Conservation (phyloP, 2,113 vertebrate genomes). For the Ophiodon elongatus region DNA sequence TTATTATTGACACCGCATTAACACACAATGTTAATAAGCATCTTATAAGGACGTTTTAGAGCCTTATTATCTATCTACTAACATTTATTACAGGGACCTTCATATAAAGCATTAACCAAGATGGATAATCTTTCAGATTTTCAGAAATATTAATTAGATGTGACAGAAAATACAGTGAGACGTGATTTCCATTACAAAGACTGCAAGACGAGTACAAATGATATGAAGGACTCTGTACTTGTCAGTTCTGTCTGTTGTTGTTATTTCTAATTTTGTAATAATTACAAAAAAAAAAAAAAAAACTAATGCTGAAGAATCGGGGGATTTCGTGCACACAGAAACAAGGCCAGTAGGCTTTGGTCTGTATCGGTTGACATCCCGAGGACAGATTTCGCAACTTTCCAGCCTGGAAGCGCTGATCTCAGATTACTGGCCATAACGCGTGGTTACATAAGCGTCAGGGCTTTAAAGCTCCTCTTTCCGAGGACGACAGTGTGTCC, state of each 20-base stretch:
- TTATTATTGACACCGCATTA: no score
- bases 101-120: background rate
- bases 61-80: background rate
- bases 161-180: background rate
- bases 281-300: background rate
- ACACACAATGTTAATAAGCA: no score
- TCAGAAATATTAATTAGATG: background rate
- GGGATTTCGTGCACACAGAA: background rate
- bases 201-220: background rate
- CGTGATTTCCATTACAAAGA: background rate
- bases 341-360: background rate
- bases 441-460: slow-evolving; percentile 1
- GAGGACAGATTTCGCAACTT: background rate
- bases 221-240: background rate
- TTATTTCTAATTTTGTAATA: background rate
- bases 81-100: background rate
- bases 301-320: background rate
- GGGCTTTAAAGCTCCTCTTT: background rate
- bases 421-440: slow-evolving; percentile 15
- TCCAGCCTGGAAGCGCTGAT: background rate
- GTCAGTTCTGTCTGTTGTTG: background rate
- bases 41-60: background rate
- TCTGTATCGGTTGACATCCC: background rate
- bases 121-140: background rate
- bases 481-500: background rate